phyloP scores from a whole-genome alignment of 2,888 invertebrate genomes.

The Psococerastis gibbosa region DNA sequence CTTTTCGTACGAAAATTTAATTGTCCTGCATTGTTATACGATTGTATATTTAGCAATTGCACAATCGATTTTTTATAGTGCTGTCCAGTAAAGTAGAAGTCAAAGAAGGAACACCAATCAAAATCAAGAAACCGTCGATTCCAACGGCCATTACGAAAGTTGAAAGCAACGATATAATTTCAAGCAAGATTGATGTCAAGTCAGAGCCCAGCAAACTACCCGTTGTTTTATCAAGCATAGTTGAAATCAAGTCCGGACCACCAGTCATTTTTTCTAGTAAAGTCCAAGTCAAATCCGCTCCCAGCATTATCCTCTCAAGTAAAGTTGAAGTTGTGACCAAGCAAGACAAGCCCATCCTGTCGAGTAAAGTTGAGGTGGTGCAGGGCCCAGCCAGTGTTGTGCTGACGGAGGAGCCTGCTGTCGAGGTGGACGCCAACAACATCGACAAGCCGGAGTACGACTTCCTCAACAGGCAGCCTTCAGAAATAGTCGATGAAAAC shows the following conservation, averaged over 20 bases:
- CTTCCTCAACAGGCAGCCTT: slow-evolving; percentile 64
- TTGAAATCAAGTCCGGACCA: slow-evolving; percentile 22
- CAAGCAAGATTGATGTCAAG: slow-evolving; percentile 19
- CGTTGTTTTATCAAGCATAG: slow-evolving; percentile 21
- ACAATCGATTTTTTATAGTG: slow-evolving; percentile 13
- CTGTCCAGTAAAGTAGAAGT: slow-evolving; percentile 23
- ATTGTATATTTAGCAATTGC: too few relatives aligned
- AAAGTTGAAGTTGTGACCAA: slow-evolving; percentile 16
- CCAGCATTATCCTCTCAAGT: slow-evolving; percentile 14
- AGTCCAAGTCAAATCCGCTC: slow-evolving; percentile 15
- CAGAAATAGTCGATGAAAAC: slow-evolving; percentile 69
- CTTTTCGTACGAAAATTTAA: too few relatives aligned
- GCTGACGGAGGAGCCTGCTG: slow-evolving; percentile 34
- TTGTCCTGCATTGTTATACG: too few relatives aligned
- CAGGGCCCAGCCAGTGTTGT: slow-evolving; percentile 24
- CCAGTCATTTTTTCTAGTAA: slow-evolving; percentile 16
- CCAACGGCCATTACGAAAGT: slow-evolving; percentile 10
- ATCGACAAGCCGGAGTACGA: slow-evolving; percentile 60
- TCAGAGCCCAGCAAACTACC: slow-evolving; percentile 13
- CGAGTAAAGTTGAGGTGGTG: slow-evolving; percentile 26
- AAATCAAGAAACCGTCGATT: slow-evolving; percentile 13
- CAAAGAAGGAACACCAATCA: slow-evolving; percentile 19
- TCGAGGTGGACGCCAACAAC: slow-evolving; percentile 41
- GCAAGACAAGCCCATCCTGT: slow-evolving; percentile 25
- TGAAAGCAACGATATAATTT: slow-evolving; percentile 12